Conservation (phyloP, 2,888 invertebrate genomes). For the Nebria salina region DNA sequence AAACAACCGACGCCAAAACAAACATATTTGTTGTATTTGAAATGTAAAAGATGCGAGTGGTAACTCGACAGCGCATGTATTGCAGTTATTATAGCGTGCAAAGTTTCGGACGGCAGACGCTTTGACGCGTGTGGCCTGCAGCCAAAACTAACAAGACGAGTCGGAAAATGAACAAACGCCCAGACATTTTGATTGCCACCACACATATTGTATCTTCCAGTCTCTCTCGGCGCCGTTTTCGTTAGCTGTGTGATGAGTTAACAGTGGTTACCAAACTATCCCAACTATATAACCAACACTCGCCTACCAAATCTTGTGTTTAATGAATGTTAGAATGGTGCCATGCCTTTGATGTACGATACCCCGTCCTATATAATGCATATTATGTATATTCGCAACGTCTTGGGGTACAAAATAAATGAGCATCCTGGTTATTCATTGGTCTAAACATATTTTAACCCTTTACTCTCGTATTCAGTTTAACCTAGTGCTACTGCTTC, state of each 20-base stretch:
- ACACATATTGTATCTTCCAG: not conserved
- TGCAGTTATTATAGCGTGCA: not conserved
- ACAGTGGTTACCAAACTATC: not conserved
- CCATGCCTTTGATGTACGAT: not conserved
- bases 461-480: too few species aligned
- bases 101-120: not conserved
- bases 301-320: not conserved
- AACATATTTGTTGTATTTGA: not conserved
- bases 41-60: not conserved
- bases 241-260: not conserved
- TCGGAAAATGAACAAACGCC: not conserved
- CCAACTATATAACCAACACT: not conserved
- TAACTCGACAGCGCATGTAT: not conserved
- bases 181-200: constrained; percentile 1
- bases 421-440: not conserved
- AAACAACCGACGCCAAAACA: too few species aligned
- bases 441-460: not conserved
- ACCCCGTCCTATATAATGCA: not conserved
- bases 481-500: too few species aligned
- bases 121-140: constrained; percentile 1
- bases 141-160: not conserved
- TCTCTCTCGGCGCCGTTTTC: not conserved
- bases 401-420: not conserved
- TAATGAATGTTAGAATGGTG: not conserved
- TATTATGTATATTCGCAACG: not conserved